Evolutionary conservation across 2,113 vertebrate genomes (phyloP), one percentile per base, ranked within the genome.

Genomic region (Genyomyrus donnyi): DNA sequence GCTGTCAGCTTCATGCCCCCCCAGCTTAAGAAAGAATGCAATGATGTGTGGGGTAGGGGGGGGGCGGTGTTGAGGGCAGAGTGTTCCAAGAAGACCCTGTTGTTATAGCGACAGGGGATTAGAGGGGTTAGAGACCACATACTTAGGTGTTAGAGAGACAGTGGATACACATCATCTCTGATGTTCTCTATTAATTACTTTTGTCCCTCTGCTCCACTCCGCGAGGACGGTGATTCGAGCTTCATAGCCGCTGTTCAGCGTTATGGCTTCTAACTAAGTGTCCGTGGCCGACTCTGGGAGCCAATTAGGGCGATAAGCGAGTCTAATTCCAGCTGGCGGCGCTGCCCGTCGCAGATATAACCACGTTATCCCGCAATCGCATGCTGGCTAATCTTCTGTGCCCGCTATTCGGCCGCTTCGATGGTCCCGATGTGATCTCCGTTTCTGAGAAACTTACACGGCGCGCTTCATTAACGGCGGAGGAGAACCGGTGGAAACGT

Each of bases 1-100:
- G 66, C 88, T 92, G 92, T 87, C 89, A 92, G 91, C 80, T 84
- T 39, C 42, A n/a, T 39, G 39, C 42, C 77, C 80, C 80, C 42
- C 21, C 45, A 48, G 42, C 42, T 24, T 13, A n/a, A 42, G 45
- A 85, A 85, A n/a, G 45, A 48, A 10, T 85, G 39, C 42, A 19
- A n/a, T 46, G 39, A 42, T 35, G 35, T 45, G 19, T 19, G 21
- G 80, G 80, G 80, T 1, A 3, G 19, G 35, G 52, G 21, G 35
- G 35, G 49, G 49, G 49, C 1, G 10, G 2, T 11, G 42, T 39
- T 13, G 83, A 11, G 39, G 83, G 83, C 35, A 21, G 42, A 21
- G 27, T 83, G 0, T 45, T 83, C 77, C 42, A 83, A 83, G 77
- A 83, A 39, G 39, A 42, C 35, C 77, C 77, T 45, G 77, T 45